Evolutionary conservation across 1,140 invertebrate genomes (phyloP).

Genomic region (Lordiphosa mommai): DNA sequence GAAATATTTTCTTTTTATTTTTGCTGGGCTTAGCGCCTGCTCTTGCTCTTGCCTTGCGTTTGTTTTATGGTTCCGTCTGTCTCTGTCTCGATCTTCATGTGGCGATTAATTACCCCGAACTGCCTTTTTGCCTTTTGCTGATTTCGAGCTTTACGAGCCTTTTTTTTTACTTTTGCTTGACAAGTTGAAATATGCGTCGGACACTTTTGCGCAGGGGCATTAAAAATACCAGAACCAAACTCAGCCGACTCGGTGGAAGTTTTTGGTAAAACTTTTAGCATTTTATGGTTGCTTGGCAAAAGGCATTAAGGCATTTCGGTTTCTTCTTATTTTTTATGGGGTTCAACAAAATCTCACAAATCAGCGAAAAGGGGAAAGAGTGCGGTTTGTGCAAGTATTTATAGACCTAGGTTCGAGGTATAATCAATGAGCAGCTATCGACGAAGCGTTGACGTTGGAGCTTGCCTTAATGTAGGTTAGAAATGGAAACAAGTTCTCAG

Average conservation of each 20-base stretch:
- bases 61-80: slow-evolving; percentile 13
- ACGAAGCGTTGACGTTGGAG: slow-evolving; percentile 3
- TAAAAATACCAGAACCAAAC: slow-evolving; percentile 61
- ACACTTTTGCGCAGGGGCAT: slow-evolving; percentile 61
- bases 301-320: slow-evolving; percentile 46
- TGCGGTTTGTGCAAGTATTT: slow-evolving; percentile 29
- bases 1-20: slow-evolving; percentile 2
- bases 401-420: slow-evolving; percentile 65
- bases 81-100: slow-evolving; percentile 36
- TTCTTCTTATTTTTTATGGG: slow-evolving; percentile 14
- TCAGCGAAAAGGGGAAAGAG: slow-evolving; percentile 13
- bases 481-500: slow-evolving; percentile 24
- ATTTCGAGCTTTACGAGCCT: slow-evolving; percentile 73
- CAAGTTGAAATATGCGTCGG: slow-evolving; percentile 70
- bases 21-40: not conserved
- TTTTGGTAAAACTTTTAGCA: slow-evolving; percentile 13
- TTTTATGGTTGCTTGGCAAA: slow-evolving; percentile 47
- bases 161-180: slow-evolving; percentile 64
- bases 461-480: slow-evolving; percentile 49
- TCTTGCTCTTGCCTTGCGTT: slow-evolving; percentile 1
- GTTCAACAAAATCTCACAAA: slow-evolving; percentile 14
- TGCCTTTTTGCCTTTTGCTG: slow-evolving; percentile 48
- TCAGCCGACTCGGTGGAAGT: slow-evolving; percentile 5
- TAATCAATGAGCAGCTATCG: not conserved
- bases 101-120: slow-evolving; percentile 67